Percentiles rank a stretch among this genome's conserved stretches.
These are phyloP conservation scores for Latrodectus elegans DNA, from an alignment of 2,888 invertebrate genomes.

Conservation along the genomic window DNA sequence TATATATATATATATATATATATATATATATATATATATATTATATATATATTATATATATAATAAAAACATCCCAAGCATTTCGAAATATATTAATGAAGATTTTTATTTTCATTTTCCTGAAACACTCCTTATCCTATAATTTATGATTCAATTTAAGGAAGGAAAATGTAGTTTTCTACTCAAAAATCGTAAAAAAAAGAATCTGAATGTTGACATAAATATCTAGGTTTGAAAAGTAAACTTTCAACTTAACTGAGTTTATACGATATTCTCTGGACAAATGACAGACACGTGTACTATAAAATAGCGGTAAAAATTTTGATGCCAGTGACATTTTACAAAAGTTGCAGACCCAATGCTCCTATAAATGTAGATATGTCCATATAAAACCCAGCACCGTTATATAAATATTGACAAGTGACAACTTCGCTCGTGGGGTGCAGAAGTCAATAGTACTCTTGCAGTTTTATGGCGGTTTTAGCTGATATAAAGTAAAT, in stretches of 20 bases:
- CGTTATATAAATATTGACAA: constrained; percentile 56
- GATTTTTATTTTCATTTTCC: not conserved
- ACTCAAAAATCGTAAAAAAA: not conserved
- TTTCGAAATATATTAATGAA: too few species aligned
- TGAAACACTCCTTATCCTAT: not conserved
- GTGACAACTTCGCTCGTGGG: constrained; percentile 22
- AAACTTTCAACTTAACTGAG: constrained; percentile 36
- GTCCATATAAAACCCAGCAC: constrained; percentile 52
- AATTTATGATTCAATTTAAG: not conserved
- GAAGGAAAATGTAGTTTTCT: not conserved
- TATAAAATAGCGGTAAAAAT: constrained; percentile 43
- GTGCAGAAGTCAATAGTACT: constrained; percentile 42
- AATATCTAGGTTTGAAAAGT: constrained; percentile 8
- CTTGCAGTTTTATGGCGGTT: constrained; percentile 40
- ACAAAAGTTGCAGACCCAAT: constrained; percentile 49
- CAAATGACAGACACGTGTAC: constrained; percentile 45
- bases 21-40: too few species aligned
- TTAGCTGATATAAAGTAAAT: constrained; percentile 19
- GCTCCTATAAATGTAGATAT: constrained; percentile 46
- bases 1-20: too few species aligned
- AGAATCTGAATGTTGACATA: constrained; percentile 16
- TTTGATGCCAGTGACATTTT: constrained; percentile 52
- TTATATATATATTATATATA: too few species aligned
- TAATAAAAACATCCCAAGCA: too few species aligned
- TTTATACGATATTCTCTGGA: constrained; percentile 12